These are phyloP conservation scores for Cheilinus undulatus DNA, from an alignment of 2,113 vertebrate species.

Conservation along the genomic window DNA sequence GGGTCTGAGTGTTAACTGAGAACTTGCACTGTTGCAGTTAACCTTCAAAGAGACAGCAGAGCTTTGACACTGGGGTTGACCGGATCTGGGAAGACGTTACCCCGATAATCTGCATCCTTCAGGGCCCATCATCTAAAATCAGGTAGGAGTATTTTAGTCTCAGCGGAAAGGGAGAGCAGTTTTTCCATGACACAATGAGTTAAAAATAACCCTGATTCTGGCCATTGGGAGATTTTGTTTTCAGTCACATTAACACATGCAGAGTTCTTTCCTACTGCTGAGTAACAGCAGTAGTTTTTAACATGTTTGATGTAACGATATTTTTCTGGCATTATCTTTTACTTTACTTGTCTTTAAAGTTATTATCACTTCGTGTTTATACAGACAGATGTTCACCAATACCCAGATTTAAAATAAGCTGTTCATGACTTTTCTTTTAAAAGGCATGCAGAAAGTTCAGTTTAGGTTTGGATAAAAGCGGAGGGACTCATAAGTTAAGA, in stretches of 20 bases:
- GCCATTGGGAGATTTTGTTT: constrained; percentile 25
- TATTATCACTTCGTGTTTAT: neutral
- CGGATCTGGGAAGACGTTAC: constrained; percentile 51
- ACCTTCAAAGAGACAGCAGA: constrained; percentile 66
- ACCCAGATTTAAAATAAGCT: neutral
- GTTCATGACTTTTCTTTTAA: constrained; percentile 19
- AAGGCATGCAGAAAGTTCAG: constrained; percentile 11
- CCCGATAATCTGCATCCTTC: constrained; percentile 50
- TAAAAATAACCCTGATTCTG: constrained; percentile 72
- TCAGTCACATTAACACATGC: neutral
- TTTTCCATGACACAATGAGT: constrained; percentile 73
- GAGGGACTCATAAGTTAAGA: constrained; percentile 20
- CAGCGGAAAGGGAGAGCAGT: constrained; percentile 29
- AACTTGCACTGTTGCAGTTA: constrained; percentile 48
- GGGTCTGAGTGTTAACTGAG: constrained; percentile 56
- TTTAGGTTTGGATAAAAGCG: constrained; percentile 18
- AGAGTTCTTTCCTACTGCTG: neutral
- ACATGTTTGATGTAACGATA: neutral
- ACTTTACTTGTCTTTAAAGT: neutral
- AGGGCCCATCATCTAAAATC: constrained; percentile 44
- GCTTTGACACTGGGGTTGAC: constrained; percentile 29
- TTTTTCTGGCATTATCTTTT: neutral
- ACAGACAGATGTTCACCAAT: neutral
- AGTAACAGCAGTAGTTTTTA: neutral
- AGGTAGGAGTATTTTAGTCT: constrained; percentile 71